Evolutionary conservation across 2,888 invertebrate species (phyloP).

Genomic region (Trissoscelio sp.): DNA sequence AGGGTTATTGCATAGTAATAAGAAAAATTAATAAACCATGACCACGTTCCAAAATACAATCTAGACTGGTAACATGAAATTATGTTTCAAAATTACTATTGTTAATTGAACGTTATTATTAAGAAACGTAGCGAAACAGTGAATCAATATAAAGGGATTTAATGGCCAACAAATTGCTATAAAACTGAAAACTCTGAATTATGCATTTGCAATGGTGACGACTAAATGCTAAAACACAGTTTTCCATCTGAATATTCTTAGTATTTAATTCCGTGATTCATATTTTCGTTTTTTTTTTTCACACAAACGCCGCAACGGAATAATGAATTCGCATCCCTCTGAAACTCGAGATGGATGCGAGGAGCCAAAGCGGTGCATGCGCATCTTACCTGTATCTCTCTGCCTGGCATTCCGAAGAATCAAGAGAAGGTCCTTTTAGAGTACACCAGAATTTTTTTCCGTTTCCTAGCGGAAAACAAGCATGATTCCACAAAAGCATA

Average conservation of each 20-base stretch:
- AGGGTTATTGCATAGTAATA: neutral
- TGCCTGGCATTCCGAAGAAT: constrained; percentile 31
- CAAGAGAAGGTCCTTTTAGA: constrained; percentile 24
- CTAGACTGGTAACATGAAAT: too few species aligned
- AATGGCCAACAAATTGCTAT: neutral
- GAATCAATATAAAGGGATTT: neutral
- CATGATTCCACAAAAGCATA: too few species aligned
- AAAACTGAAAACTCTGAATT: neutral
- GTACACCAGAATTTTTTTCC: constrained; percentile 9
- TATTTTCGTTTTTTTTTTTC: constrained; percentile 40
- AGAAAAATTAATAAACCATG: too few species aligned
- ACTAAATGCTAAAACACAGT: constrained; percentile 21
- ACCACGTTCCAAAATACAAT: too few species aligned
- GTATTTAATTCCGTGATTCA: constrained; percentile 45
- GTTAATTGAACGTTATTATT: too few species aligned
- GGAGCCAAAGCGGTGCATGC: constrained; percentile 51
- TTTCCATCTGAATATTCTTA: constrained; percentile 31
- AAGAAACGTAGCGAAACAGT: too few species aligned
- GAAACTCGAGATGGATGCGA: constrained; percentile 56
- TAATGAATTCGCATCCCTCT: constrained; percentile 56
- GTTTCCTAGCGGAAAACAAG: too few species aligned
- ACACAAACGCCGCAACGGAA: constrained; percentile 45
- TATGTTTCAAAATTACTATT: too few species aligned
- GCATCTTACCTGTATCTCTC: constrained; percentile 56
- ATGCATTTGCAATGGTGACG: constrained; percentile 15